Conservation (phyloP, 2,888 invertebrate species). For the Atrina japonica region DNA sequence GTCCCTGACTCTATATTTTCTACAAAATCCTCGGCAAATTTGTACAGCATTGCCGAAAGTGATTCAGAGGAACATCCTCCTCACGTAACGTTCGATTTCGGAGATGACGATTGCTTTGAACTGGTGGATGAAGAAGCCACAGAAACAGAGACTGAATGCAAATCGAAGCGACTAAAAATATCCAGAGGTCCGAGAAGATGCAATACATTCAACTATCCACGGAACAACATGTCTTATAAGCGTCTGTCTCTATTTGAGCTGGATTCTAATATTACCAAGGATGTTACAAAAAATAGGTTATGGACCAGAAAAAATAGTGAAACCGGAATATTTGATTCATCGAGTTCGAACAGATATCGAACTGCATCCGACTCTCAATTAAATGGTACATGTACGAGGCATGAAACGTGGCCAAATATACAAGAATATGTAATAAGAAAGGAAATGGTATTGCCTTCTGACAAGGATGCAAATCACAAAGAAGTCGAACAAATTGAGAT, state of each 20-base stretch:
- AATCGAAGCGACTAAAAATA: not conserved
- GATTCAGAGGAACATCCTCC: conserved; percentile 9
- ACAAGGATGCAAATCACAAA: not conserved
- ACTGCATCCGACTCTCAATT: not conserved
- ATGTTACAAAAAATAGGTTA: not conserved
- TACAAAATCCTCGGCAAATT: conserved; percentile 30
- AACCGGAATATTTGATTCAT: too few species aligned
- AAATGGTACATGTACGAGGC: not conserved
- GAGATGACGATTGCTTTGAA: too few species aligned
- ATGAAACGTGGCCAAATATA: conserved; percentile 15
- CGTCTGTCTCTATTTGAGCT: not conserved
- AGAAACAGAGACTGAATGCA: not conserved
- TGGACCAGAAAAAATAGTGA: not conserved
- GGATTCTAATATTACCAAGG: not conserved
- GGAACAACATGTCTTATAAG: not conserved
- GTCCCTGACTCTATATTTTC: conserved; percentile 24
- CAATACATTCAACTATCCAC: conserved; percentile 4
- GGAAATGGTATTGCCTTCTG: not conserved
- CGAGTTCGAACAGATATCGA: too few species aligned
- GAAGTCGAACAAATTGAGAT: conserved; percentile 18
- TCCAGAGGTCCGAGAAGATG: conserved; percentile 4
- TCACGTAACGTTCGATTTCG: too few species aligned
- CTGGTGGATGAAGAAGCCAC: too few species aligned
- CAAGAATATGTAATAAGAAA: not conserved
- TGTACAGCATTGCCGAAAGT: conserved; percentile 35